A percentile compares a stretch with the other conserved stretches of the same genome.
phyloP scores from a whole-genome alignment of 1,140 invertebrate species.

The Drosophila repleta region DNA sequence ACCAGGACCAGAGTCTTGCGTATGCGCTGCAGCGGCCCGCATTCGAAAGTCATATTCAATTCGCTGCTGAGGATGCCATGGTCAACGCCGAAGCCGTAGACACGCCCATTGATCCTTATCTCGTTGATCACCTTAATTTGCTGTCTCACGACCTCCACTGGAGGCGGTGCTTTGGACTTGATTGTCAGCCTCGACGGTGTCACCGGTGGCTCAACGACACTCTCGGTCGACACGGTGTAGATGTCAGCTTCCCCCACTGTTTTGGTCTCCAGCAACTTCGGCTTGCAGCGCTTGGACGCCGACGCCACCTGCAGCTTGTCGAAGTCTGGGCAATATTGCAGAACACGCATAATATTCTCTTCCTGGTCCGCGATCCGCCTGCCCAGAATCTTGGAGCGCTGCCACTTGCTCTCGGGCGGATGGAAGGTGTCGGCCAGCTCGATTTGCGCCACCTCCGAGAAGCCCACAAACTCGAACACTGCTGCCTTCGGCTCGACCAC shows the following conservation, averaged over 20 bases:
- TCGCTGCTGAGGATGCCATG: conserved; percentile 3
- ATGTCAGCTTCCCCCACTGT: background rate
- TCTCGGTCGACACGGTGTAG: background rate
- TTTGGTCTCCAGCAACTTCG: background rate
- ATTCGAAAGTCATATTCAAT: conserved; percentile 33
- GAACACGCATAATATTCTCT: conserved; percentile 37
- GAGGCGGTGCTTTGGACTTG: background rate
- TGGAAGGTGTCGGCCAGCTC: conserved; percentile 30
- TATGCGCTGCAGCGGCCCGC: conserved; percentile 53
- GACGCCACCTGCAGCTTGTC: conserved; percentile 48
- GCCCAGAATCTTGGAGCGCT: conserved; percentile 41
- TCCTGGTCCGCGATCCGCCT: conserved; percentile 27
- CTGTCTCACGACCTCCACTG: too few species aligned
- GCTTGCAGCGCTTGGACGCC: background rate
- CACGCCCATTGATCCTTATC: conserved; percentile 47
- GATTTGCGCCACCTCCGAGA: conserved; percentile 45
- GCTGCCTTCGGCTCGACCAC: conserved; percentile 34
- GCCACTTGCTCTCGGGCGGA: conserved; percentile 28
- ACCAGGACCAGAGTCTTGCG: conserved; percentile 54
- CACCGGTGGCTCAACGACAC: background rate
- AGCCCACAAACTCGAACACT: conserved; percentile 48
- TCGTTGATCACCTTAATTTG: conserved; percentile 12
- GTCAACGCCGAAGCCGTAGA: conserved; percentile 23
- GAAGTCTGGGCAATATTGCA: conserved; percentile 56
- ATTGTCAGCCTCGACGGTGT: background rate